Base-by-base conservation (phyloP, 2,797 vertebrate species). In the Echeneis naucrates region DNA sequence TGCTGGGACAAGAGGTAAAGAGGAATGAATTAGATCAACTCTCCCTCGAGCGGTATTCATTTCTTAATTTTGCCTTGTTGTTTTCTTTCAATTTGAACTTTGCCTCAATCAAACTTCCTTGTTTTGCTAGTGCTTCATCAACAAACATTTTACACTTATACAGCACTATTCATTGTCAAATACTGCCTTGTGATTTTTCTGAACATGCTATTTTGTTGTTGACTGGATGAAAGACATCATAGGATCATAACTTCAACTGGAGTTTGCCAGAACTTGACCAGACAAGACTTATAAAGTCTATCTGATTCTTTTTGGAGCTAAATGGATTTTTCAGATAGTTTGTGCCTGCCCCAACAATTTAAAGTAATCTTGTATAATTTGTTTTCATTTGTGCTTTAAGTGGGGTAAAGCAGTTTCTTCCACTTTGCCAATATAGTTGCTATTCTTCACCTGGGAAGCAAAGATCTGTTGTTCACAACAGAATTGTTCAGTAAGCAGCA, bases 1-100 rank as follows among this genome's bases (percentile, higher is more conserved):
- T 99, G 38, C 96, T 99, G 69, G 96, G 96, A 86, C 96, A 97
- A 85, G 97, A 98, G 96, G 98, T 99, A 93, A 92, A 69, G 45
- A 91, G 66, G 35, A 42, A 38, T 14, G 16, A 33, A n/a, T 40
- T 35, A 5, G 8, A 48, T 33, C 24, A 12, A 9, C 27, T 65
- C 9, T 63, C 26, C 27, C 2, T 58, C 4, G 10, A 32, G 10
- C 57, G 40, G 35, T 14, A 37, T 37, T 72, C 21, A n/a, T 54
- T 8, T 56, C 32, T 56, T 59, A 30, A 68, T 74, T 52, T 63
- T 51, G 5, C 13, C 23, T 40, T 54, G 23, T 50, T 64, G 14
- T 53, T 54, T 24, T 8, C 27, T 48, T 17, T 14, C 17, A 37
- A 42, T 59, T 40, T 35, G 30, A 24, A 16, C 37, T 26, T 37